A percentile compares a stretch with the other conserved stretches of the same genome.
phyloP scores from a whole-genome alignment of 2,888 invertebrate genomes.

The Patella pellucida region DNA sequence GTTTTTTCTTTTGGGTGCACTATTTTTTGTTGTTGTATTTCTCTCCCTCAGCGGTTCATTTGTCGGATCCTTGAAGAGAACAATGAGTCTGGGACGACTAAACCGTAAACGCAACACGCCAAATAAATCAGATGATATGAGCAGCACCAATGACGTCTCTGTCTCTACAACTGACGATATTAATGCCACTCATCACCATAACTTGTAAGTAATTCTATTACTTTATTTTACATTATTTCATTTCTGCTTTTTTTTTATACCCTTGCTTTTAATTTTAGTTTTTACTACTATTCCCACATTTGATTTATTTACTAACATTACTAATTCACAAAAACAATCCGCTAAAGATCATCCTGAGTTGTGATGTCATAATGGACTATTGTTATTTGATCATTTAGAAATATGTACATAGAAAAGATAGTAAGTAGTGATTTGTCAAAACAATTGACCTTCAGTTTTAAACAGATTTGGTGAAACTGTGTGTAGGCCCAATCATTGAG shows the following conservation, averaged over 20 bases:
- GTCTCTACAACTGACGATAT: background rate
- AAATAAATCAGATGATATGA: constrained; percentile 9
- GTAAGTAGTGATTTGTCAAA: too few relatives aligned
- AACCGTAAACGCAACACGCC: constrained; percentile 43
- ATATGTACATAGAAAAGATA: too few relatives aligned
- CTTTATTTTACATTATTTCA: background rate
- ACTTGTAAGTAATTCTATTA: constrained; percentile 25
- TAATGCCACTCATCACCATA: constrained; percentile 15
- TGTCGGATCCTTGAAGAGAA: constrained; percentile 61
- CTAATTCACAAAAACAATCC: too few relatives aligned
- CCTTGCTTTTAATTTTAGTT: background rate
- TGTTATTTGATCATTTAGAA: too few relatives aligned
- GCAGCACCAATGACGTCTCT: constrained; percentile 16
- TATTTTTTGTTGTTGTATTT: constrained; percentile 18
- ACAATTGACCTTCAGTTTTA: too few relatives aligned
- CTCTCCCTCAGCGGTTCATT: constrained; percentile 49
- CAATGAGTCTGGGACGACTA: constrained; percentile 67
- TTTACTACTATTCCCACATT: too few relatives aligned
- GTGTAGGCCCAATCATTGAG: too few relatives aligned
- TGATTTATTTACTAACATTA: too few relatives aligned
- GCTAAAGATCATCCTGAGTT: too few relatives aligned
- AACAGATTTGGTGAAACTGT: too few relatives aligned
- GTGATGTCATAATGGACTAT: too few relatives aligned
- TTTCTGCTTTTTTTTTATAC: background rate
- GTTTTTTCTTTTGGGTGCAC: constrained; percentile 5